Evolutionary conservation across 1,140 invertebrate species (phyloP), one percentile per base, ranked within the genome.

Genomic region (Oscheius sp.): DNA sequence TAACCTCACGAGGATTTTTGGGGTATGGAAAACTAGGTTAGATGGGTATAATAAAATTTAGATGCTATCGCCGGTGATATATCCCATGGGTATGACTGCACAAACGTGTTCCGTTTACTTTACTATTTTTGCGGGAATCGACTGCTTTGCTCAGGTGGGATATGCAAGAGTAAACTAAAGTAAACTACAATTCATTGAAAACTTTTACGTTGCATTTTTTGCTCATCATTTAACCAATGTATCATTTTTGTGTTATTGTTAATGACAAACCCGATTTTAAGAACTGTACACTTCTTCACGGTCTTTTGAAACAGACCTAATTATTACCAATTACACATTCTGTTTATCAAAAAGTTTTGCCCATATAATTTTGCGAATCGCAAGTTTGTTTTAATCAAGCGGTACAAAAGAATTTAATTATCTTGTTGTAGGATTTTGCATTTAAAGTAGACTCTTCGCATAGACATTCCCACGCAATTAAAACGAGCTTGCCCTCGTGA

Each of bases 51-150:
- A 13, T 59, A 23, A 23, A 36, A 13, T 63, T 63, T 26, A 63
- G 61, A 18, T 36, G 18, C 66, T 84, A 13, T 83, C 81, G 1
- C 77, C 76, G 20, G 64, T 78, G 52, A 74, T 84, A 18, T 83
- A 83, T 70, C 83, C 82, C 10, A 77, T 81, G 42, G 83, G 78
- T 13, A 80, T 82, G 78, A 78, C 79, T 42, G 82, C 82, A 31
- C 82, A 83, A 67, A 82, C 82, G 18, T 84, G 82, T 66, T 83
- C 82, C 1, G 83, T 83, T 10, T 83, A 83, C 68, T 83, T 83
- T 64, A 83, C 82, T 3, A 46, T 83, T 3, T 73, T 76, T 49
- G 82, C 82, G 26, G 82, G 70, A 29, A 72, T 80, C 23, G 83
- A 83, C 71, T 84, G 82, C 63, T 84, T 83, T 75, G 79, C 78